A percentile compares a stretch with the other conserved stretches of the same genome.
Evolutionary conservation across 2,888 invertebrate species (phyloP).

Genomic region (Drosophila setosimentum): DNA sequence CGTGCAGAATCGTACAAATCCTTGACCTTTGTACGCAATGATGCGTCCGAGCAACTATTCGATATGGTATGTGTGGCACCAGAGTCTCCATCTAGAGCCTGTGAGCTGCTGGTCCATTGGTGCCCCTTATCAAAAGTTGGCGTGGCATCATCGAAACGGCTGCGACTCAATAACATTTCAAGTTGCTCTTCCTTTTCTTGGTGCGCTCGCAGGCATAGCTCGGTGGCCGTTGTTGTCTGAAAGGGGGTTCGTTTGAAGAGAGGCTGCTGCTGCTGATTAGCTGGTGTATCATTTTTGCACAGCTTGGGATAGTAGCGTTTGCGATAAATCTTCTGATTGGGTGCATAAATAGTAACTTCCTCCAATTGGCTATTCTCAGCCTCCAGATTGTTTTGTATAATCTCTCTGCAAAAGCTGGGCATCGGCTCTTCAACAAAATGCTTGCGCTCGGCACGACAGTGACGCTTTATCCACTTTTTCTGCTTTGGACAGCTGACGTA

Average conservation of each 20-base stretch:
- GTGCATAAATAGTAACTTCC: slow-evolving; percentile 51
- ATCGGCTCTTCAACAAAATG: slow-evolving; percentile 26
- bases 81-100: slow-evolving; percentile 33
- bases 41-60: slow-evolving; percentile 26
- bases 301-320: slow-evolving; percentile 69
- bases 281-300: slow-evolving; percentile 21
- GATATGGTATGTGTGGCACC: slow-evolving; percentile 24
- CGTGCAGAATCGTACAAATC: slow-evolving; percentile 28
- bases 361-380: slow-evolving; percentile 48
- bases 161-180: background rate
- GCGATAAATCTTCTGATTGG: slow-evolving; percentile 35
- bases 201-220: slow-evolving; percentile 38
- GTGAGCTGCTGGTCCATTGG: slow-evolving; percentile 57
- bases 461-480: slow-evolving; percentile 62
- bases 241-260: slow-evolving; percentile 1
- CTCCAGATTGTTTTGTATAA: slow-evolving; percentile 65
- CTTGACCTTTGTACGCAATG: slow-evolving; percentile 27
- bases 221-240: slow-evolving; percentile 5
- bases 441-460: slow-evolving; percentile 64
- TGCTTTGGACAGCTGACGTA: slow-evolving; percentile 68
- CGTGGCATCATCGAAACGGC: background rate
- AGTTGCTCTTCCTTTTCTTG: background rate
- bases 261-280: background rate
- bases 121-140: background rate
- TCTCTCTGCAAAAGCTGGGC: slow-evolving; percentile 45